Percentiles rank a stretch among this genome's conserved stretches.
Conservation (phyloP, 1,140 invertebrate genomes). For the Lasaia peninsularis region DNA sequence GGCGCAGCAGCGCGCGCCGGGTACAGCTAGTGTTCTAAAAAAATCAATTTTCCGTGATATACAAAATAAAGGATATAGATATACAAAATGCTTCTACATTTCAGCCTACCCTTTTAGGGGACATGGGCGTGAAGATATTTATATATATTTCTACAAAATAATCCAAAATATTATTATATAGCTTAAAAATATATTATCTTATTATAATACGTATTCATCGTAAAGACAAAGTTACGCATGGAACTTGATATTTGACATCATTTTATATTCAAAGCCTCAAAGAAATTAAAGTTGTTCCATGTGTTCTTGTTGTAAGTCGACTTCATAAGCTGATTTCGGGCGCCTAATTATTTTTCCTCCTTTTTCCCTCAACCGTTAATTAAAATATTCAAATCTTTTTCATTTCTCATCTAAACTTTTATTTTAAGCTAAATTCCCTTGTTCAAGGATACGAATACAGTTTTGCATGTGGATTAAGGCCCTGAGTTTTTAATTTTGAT, state of each 20-base stretch:
- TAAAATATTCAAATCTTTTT: slow-evolving; percentile 10
- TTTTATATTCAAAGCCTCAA: slow-evolving; percentile 8
- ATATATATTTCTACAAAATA: too few species aligned
- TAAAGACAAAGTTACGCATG: slow-evolving; percentile 1
- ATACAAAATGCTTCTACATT: too few species aligned
- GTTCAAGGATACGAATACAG: not conserved
- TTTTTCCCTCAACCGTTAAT: slow-evolving; percentile 8
- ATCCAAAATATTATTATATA: too few species aligned
- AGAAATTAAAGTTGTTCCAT: slow-evolving; percentile 8
- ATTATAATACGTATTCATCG: not conserved
- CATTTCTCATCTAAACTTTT: slow-evolving; percentile 9
- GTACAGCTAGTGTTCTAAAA: too few species aligned
- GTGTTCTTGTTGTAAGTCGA: slow-evolving; percentile 8
- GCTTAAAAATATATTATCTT: not conserved
- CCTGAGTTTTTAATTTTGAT: not conserved
- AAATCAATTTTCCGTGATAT: too few species aligned
- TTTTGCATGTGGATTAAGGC: slow-evolving; percentile 2
- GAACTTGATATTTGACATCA: slow-evolving; percentile 5
- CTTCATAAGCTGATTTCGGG: slow-evolving; percentile 3
- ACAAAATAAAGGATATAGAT: too few species aligned
- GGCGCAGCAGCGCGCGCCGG: too few species aligned
- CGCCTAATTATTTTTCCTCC: slow-evolving; percentile 5
- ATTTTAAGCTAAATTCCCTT: slow-evolving; percentile 4
- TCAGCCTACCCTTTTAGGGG: too few species aligned
- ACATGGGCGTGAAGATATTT: too few species aligned